Evolutionary conservation across 2,113 vertebrate species (phyloP), one percentile per base, ranked within the genome.

Genomic region (Heterochromis multidens): DNA sequence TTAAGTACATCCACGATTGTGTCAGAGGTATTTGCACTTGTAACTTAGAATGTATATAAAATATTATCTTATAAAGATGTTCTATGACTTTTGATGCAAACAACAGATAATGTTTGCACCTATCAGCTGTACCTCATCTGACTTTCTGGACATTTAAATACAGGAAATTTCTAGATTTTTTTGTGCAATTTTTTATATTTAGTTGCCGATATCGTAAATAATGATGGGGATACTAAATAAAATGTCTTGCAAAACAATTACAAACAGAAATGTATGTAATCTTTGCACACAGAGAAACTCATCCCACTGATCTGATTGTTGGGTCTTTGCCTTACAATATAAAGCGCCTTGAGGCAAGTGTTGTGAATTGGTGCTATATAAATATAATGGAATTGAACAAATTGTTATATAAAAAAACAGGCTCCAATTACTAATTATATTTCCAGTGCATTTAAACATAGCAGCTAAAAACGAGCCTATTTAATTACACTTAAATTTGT

Each of bases 21-120:
- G n/a, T n/a, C 11, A 43, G 11, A 11, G 10, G 12, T 43, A 12
- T 14, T 12, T 43, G 29, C 4, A 49, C 40, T 1, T 52, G 10
- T 49, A 5, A 72, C 25, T 29, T 25, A 25, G 25, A 72, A 17
- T 1, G 16, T 72, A 7, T 49, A 72, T 72, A 49, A 72, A 29
- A 1, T 29, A 29, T 0, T 21, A 9, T 0, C 21, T 25, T 21
- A 49, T 29, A 49, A 27, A 12, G 19, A 49, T 16, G 7, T 0
- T 72, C 0, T 49, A 0, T 49, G 40, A 29, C 40, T 49, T 29
- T 0, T 25, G 49, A 72, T 21, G 25, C 9, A 72, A 46, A 25
- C 35, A 0, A n/a, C 23, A 25, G 35, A 25, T 1, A 2, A 72
- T 49, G 65, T 19, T 46, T 0, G 23, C 23, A 29, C 19, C 46